Base-by-base conservation (phyloP, 2,888 invertebrate species). In the Trilocha varians region DNA sequence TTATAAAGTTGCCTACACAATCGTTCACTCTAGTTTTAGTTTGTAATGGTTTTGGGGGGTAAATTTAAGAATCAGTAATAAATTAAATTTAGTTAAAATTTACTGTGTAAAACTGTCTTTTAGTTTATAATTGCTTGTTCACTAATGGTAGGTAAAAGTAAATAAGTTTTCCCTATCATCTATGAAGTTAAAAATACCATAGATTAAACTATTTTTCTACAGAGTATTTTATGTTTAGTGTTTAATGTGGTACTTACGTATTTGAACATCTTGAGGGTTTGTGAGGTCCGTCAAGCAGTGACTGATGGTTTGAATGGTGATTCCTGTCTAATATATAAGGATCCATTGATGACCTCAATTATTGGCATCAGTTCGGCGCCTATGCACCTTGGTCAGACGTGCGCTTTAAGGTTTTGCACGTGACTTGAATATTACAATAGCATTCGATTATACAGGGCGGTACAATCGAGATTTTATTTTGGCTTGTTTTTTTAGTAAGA, bases 241-340 rank as follows among this genome's bases (percentile, higher is more conserved):
- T 47, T 44, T 41, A 38, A 36, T 32, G 1, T 36, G 11, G 38
- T 63, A 80, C 87, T 84, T 60, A 87, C 87, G 56, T 76, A 71
- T 74, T 87, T 87, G 74, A 80, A 87, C 87, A 87, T 87, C 61
- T 75, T 86, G 74, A 55, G 59, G 55, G 65, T 62, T 65, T 60
- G 59, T 65, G 62, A 60, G 49, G 67, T 65, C 53, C 49, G 59
- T 61, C 46, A 55, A 65, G 64, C 59, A 82, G 74, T 83, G 75
- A 72, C 57, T 68, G 55, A 52, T 64, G 48, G 40, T 55, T 47
- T 44, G 50, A 52, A 52, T 56, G 65, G 52, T 18, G n/a, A 16
- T 38, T 16, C 62, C 73, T 45, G 58, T 57, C 62, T 62, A 65
- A 68, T 83, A 69, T 83, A 80, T 83, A 84, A 66, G 71, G 72